phyloP scores from a whole-genome alignment of 2,888 invertebrate species.

The Caenorhabditis sinica region DNA sequence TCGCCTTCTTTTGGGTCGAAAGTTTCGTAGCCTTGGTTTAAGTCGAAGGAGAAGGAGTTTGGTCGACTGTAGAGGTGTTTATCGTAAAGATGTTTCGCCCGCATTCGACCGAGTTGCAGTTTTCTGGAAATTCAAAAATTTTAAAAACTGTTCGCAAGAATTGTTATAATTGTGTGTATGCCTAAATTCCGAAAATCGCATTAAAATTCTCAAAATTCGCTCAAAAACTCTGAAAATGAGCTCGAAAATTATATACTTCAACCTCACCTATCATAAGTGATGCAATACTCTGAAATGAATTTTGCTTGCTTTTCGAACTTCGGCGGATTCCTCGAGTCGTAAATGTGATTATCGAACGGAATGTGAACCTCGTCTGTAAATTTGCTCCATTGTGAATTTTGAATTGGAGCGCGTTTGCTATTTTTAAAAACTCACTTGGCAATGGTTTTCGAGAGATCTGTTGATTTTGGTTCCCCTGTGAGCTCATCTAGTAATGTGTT shows the following conservation, averaged over 20 bases:
- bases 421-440: slow-evolving; percentile 6
- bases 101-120: slow-evolving; percentile 51
- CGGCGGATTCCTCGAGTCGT: slow-evolving; percentile 5
- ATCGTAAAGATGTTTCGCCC: slow-evolving; percentile 45
- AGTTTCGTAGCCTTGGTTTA: slow-evolving; percentile 64
- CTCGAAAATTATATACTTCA: no score
- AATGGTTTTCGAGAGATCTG: neutral
- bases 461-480: neutral
- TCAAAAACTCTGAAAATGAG: no score
- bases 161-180: no score
- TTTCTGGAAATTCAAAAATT: slow-evolving; percentile 45
- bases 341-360: slow-evolving; percentile 34
- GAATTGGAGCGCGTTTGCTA: neutral
- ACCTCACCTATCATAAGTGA: slow-evolving; percentile 32
- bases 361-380: slow-evolving; percentile 36
- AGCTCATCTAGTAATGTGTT: neutral
- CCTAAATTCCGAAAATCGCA: no score
- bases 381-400: neutral
- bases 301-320: slow-evolving; percentile 25
- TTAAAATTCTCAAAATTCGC: no score
- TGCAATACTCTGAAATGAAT: slow-evolving; percentile 52
- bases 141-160: no score
- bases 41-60: slow-evolving; percentile 45
- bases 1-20: slow-evolving; percentile 67
- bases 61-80: neutral